Conservation (phyloP, 2,888 invertebrate species). For the Diaprepes abbreviatus region DNA sequence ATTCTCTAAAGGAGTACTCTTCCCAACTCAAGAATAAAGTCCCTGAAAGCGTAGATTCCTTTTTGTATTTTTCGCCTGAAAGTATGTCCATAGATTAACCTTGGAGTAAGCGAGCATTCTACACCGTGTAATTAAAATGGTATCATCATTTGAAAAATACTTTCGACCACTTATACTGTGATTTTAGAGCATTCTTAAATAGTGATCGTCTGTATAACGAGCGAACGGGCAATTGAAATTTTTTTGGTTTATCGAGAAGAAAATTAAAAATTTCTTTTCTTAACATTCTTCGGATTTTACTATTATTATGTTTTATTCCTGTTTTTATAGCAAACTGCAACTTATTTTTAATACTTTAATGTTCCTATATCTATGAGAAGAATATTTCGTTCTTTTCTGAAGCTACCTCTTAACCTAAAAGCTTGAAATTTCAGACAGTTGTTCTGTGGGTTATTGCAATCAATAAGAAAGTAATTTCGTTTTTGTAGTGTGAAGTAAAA, state of each 20-base stretch:
- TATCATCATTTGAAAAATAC: conserved; percentile 47
- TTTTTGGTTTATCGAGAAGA: conserved; percentile 1
- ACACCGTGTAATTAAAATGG: conserved; percentile 46
- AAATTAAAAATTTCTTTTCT: background rate
- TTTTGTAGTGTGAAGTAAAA: no score
- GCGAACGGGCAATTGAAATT: conserved; percentile 12
- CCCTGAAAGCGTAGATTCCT: background rate
- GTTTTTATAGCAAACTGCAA: no score
- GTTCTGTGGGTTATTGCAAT: no score
- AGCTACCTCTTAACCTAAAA: no score
- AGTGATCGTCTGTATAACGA: background rate
- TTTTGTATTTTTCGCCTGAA: conserved; percentile 11
- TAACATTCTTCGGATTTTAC: background rate
- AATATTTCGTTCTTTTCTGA: no score
- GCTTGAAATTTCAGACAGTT: no score
- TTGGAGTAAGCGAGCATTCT: conserved; percentile 19
- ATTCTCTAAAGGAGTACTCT: no score
- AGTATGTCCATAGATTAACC: conserved; percentile 42
- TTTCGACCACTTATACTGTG: conserved; percentile 33
- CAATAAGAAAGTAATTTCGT: no score
- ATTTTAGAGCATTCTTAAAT: conserved; percentile 16
- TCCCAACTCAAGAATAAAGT: no score
- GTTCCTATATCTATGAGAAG: no score
- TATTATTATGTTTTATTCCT: no score
- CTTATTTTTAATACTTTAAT: no score